Evolutionary conservation across 2,113 vertebrate species (phyloP), one percentile per base, ranked within the genome.

Genomic region (Hoplias malabaricus): DNA sequence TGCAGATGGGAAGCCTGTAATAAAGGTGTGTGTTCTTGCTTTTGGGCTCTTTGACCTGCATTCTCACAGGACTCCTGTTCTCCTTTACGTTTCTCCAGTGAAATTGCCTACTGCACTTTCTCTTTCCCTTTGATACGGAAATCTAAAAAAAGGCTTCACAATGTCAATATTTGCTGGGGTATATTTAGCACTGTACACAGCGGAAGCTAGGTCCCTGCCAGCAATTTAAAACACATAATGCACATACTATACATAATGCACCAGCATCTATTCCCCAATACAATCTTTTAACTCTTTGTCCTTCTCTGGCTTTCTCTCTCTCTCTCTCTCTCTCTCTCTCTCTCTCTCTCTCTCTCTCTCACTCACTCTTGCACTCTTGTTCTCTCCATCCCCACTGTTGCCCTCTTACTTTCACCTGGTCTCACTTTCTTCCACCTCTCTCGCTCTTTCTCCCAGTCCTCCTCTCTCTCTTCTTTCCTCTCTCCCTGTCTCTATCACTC

Each of bases 1-100:
- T 71, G 42, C 36, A 42, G 68, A 50, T 57, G 66, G 42, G 21
- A 29, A 38, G 59, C 11, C 14, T 48, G 40, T 61, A 63, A 75
- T 50, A n/a, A 72, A 63, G 57, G 62, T 76, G 66, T 62, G 42
- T 46, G 25, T 16, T 16, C 53, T 63, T 66, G 33, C 61, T 75
- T 33, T 29, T 63, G 59, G 59, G 59, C 34, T 63, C 31, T 63
- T 19, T 66, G 73, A 12, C 69, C 36, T 48, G 48, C 50, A 56
- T 57, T 16, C 46, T 66, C 34, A 40, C 46, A 75, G 16, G 14
- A 75, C 33, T n/a, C 33, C 19, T 54, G 33, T 40, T 75, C 46
- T 54, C 21, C 63, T 75, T 54, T 16, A 36, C 59, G 36, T 77
- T 23, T 36, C 27, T 27, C 54, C 33, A 77, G 66, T 61, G 42